Evolutionary conservation across 2,888 invertebrate species (phyloP).

Genomic region (Drosophila meridionalis): DNA sequence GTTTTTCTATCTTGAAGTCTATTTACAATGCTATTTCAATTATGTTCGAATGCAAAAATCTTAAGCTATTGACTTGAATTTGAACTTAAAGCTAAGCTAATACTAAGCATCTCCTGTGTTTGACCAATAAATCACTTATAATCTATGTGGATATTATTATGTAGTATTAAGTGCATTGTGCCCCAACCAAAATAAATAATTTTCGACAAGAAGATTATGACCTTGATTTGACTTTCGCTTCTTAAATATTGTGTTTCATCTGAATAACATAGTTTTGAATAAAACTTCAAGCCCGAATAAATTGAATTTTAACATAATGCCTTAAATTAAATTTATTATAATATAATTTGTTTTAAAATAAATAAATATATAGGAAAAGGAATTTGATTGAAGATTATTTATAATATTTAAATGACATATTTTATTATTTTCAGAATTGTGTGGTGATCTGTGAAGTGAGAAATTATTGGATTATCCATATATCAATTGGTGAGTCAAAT

Average conservation of each 20-base stretch:
- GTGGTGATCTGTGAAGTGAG: not conserved
- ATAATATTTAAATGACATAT: not conserved
- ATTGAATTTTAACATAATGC: not conserved
- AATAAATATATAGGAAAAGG: not conserved
- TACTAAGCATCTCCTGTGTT: slow-evolving; percentile 59
- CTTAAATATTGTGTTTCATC: not conserved
- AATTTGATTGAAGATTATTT: not conserved
- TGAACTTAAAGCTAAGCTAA: slow-evolving; percentile 46
- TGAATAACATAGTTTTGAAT: not conserved
- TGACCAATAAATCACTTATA: slow-evolving; percentile 48
- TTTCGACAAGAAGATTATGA: not conserved
- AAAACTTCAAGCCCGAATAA: not conserved
- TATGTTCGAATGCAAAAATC: slow-evolving; percentile 30
- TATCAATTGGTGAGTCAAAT: not conserved
- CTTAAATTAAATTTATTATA: not conserved
- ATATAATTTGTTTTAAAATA: not conserved
- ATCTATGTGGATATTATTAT: slow-evolving; percentile 9
- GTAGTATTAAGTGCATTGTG: slow-evolving; percentile 26
- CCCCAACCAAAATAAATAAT: slow-evolving; percentile 28
- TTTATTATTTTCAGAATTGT: not conserved
- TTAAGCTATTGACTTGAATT: slow-evolving; percentile 62
- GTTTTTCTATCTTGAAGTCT: slow-evolving; percentile 23
- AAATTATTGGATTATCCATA: not conserved
- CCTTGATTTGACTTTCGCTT: not conserved
- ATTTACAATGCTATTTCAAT: slow-evolving; percentile 39